phyloP scores from a whole-genome alignment of 2,888 invertebrate genomes.

The Nycteola revayana region DNA sequence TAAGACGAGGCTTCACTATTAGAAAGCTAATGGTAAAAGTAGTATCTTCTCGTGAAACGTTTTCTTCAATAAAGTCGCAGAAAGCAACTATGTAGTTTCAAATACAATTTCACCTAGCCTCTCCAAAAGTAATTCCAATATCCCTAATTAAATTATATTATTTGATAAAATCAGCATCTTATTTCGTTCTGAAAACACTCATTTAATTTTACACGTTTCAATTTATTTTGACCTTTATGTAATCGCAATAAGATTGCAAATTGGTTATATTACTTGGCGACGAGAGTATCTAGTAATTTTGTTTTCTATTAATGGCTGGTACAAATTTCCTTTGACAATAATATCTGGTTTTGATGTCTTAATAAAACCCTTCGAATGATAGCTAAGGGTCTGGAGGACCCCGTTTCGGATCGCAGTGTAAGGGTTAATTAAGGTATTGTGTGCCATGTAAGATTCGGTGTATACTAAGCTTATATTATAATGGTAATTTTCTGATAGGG shows the following conservation, averaged over 20 bases:
- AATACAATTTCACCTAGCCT: too few species aligned
- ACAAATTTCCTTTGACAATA: conserved; percentile 51
- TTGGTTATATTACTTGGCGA: too few species aligned
- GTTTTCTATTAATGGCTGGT: conserved; percentile 53
- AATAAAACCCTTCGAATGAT: conserved; percentile 52
- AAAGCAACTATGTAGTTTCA: too few species aligned
- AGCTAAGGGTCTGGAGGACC: conserved; percentile 38
- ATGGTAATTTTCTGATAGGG: neutral
- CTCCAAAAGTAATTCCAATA: conserved; percentile 8
- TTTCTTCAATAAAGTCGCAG: too few species aligned
- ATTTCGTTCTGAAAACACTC: conserved; percentile 19
- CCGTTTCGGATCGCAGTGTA: conserved; percentile 18
- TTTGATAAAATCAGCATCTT: conserved; percentile 38
- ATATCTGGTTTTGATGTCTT: conserved; percentile 61
- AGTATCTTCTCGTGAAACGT: too few species aligned
- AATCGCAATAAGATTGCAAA: conserved; percentile 22
- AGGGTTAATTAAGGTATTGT: conserved; percentile 42
- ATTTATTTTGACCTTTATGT: conserved; percentile 3
- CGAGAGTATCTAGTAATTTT: conserved; percentile 25
- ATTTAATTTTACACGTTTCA: conserved; percentile 1
- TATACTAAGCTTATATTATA: conserved; percentile 20
- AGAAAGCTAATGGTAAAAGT: too few species aligned
- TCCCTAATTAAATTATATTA: conserved; percentile 42
- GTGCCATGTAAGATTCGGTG: conserved; percentile 17
- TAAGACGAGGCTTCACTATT: too few species aligned